Percentiles rank a stretch among this genome's conserved stretches.
phyloP scores from a whole-genome alignment of 2,888 invertebrate genomes.

The Theretra japonica region DNA sequence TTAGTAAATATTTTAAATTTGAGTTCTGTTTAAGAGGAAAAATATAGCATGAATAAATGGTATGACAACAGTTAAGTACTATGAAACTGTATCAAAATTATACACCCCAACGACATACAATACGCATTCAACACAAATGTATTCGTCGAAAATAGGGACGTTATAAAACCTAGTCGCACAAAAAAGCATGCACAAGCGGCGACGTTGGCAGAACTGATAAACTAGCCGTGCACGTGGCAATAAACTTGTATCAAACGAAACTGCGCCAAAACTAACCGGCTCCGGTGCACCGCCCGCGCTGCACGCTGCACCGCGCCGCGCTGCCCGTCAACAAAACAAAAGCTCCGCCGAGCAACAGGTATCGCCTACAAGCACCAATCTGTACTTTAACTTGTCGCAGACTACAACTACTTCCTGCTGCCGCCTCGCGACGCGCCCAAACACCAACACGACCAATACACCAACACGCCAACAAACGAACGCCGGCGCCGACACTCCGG shows the following conservation, averaged over 20 bases:
- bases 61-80: neutral
- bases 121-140: neutral
- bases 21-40: no score
- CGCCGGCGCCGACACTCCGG: no score
- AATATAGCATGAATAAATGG: neutral
- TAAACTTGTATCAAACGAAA: slow-evolving; percentile 27
- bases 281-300: neutral
- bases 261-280: slow-evolving; percentile 41
- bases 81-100: neutral
- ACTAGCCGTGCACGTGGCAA: slow-evolving; percentile 22
- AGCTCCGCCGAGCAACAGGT: slow-evolving; percentile 67
- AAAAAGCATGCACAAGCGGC: slow-evolving; percentile 23
- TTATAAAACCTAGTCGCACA: neutral
- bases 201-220: slow-evolving; percentile 21
- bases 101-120: neutral
- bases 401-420: slow-evolving; percentile 8
- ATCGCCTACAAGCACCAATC: slow-evolving; percentile 39
- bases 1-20: no score
- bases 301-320: slow-evolving; percentile 36
- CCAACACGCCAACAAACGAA: neutral
- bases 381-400: slow-evolving; percentile 23
- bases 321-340: slow-evolving; percentile 76
- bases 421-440: neutral
- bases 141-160: neutral
- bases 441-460: neutral